Percentiles rank a stretch among this genome's conserved stretches.
These are phyloP conservation scores for Drosophila buzzatii DNA, from an alignment of 2,888 invertebrate species.

Conservation along the genomic window DNA sequence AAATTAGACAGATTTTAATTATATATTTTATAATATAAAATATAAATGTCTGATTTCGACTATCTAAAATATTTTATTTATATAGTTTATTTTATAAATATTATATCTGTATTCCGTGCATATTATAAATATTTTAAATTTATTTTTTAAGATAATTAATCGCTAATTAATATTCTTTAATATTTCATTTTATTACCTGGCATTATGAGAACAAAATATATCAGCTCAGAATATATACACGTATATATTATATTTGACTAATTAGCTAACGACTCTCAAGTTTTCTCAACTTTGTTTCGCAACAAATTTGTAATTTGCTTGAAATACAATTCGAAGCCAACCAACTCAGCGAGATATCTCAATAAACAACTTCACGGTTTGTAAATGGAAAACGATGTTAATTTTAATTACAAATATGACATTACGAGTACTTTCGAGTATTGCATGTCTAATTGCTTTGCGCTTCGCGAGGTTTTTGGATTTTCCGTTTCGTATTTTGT, in stretches of 20 bases:
- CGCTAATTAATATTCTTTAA: no score
- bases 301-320: not conserved
- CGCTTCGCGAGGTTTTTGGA: conserved; percentile 61
- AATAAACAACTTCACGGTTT: conserved; percentile 24
- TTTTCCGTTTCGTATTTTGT: conserved; percentile 21
- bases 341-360: conserved; percentile 5
- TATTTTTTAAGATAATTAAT: no score
- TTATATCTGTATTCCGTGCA: no score
- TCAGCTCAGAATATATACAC: no score
- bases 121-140: no score
- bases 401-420: conserved; percentile 79
- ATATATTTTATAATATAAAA: no score
- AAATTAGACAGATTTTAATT: no score
- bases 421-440: conserved; percentile 75
- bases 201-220: no score
- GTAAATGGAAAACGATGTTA: conserved; percentile 33
- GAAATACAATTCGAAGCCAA: not conserved
- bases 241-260: not conserved
- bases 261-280: not conserved
- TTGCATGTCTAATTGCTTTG: conserved; percentile 81
- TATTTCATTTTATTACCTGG: no score
- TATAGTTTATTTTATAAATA: no score
- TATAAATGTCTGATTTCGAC: no score
- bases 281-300: not conserved
- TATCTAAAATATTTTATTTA: no score